Percentiles rank a stretch among this genome's conserved stretches.
Conservation (phyloP, 2,113 vertebrate genomes). For the Dicerorhinus sumatrensis region DNA sequence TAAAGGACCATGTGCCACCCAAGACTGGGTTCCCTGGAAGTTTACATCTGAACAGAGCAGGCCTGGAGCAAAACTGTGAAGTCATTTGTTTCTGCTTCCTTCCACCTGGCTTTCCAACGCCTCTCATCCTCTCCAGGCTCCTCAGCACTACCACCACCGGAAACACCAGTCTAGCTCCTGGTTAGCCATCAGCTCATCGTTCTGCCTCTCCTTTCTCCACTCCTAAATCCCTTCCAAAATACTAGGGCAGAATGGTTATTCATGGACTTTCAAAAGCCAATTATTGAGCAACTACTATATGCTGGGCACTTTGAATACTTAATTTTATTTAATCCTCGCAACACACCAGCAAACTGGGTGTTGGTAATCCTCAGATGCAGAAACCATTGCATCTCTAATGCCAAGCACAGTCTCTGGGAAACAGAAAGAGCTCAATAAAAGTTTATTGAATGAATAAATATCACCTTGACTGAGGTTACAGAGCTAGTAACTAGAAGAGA, state of each 20-base stretch:
- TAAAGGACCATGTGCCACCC: not conserved
- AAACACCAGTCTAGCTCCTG: not conserved
- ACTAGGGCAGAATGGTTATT: not conserved
- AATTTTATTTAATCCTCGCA: not conserved
- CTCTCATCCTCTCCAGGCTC: too few species aligned
- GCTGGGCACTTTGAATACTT: not conserved
- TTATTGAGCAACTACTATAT: conserved; percentile 1
- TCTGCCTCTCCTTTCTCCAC: not conserved
- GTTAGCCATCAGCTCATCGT: not conserved
- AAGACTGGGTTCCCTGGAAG: not conserved
- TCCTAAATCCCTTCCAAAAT: not conserved
- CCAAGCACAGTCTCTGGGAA: not conserved
- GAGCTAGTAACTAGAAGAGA: not conserved
- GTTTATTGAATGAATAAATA: not conserved
- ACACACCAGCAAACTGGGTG: not conserved
- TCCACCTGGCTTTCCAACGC: not conserved
- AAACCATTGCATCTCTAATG: not conserved
- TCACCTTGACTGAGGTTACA: not conserved
- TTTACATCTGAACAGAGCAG: not conserved
- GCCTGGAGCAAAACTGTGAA: not conserved
- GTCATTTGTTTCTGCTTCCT: not conserved
- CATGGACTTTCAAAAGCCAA: not conserved
- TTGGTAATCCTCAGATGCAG: not conserved
- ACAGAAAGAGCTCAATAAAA: not conserved
- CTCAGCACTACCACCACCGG: too few species aligned